These are phyloP conservation scores for Poliocrania exsul DNA, from an alignment of 2,797 vertebrate genomes.

Conservation along the genomic window DNA sequence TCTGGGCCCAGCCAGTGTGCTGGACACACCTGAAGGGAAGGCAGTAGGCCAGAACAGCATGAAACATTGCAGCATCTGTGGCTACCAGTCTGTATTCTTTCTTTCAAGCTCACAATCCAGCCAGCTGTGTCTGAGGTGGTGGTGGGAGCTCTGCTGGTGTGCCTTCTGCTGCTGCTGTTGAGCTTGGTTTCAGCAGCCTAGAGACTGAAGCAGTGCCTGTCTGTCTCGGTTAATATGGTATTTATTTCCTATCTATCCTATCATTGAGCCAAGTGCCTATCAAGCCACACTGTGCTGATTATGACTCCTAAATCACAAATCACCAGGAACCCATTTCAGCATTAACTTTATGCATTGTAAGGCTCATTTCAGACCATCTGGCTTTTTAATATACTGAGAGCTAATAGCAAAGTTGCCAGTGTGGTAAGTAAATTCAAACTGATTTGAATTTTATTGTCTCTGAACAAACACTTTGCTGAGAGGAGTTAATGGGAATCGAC, in stretches of 20 bases:
- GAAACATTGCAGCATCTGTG: neutral
- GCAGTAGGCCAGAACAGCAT: neutral
- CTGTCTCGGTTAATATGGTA: neutral
- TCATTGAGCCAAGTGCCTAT: neutral
- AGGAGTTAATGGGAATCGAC: neutral
- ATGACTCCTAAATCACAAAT: constrained; percentile 1
- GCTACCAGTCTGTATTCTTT: neutral
- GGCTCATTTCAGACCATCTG: constrained; percentile 35
- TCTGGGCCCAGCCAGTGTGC: neutral
- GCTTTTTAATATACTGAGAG: neutral
- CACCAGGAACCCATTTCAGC: neutral
- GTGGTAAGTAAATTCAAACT: neutral
- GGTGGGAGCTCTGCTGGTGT: neutral
- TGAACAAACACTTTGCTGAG: neutral
- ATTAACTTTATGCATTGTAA: neutral
- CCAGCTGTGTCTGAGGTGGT: neutral
- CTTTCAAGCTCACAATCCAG: neutral
- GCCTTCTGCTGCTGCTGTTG: neutral
- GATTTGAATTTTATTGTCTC: neutral
- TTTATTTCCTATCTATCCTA: neutral
- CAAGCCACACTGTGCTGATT: neutral
- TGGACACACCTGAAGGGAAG: neutral
- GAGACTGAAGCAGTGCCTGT: neutral
- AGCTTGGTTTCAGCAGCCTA: neutral
- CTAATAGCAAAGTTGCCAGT: neutral